Conservation (phyloP, 2,888 invertebrate species). For the Lathronympha strigana region DNA sequence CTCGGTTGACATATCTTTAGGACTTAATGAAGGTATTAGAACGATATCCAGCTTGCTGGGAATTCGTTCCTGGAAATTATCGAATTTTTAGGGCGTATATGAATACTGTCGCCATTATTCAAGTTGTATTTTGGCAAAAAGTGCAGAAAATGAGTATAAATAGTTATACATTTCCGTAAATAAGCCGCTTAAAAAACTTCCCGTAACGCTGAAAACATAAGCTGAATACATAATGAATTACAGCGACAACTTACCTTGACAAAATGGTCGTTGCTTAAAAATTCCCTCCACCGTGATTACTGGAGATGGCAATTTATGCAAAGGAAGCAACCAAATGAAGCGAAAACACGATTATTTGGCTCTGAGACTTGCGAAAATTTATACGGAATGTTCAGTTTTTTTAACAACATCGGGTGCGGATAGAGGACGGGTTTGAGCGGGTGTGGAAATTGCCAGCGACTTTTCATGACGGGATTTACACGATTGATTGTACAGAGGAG, state of each 20-base stretch:
- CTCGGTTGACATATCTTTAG: too few relatives aligned
- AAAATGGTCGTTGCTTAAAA: slow-evolving; percentile 49
- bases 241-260: slow-evolving; percentile 30
- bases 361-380: slow-evolving; percentile 67
- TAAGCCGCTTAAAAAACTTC: slow-evolving; percentile 8
- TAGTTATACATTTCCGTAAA: slow-evolving; percentile 5
- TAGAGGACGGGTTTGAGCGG: slow-evolving; percentile 46
- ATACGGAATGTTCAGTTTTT: slow-evolving; percentile 66
- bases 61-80: too few relatives aligned
- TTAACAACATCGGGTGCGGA: slow-evolving; percentile 54
- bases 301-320: slow-evolving; percentile 70
- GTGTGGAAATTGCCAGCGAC: slow-evolving; percentile 18
- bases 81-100: too few relatives aligned
- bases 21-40: too few relatives aligned
- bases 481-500: slow-evolving; percentile 13
- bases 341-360: slow-evolving; percentile 75
- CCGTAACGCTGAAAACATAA: slow-evolving; percentile 19
- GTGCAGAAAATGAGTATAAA: too few relatives aligned
- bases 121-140: too few relatives aligned
- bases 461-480: slow-evolving; percentile 25
- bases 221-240: slow-evolving; percentile 34
- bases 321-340: slow-evolving; percentile 72
- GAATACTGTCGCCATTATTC: too few relatives aligned
- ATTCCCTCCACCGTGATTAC: slow-evolving; percentile 62
- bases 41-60: too few relatives aligned